Evolutionary conservation across 2,888 invertebrate species (phyloP).

Genomic region (Heteromyza rotundicornis): DNA sequence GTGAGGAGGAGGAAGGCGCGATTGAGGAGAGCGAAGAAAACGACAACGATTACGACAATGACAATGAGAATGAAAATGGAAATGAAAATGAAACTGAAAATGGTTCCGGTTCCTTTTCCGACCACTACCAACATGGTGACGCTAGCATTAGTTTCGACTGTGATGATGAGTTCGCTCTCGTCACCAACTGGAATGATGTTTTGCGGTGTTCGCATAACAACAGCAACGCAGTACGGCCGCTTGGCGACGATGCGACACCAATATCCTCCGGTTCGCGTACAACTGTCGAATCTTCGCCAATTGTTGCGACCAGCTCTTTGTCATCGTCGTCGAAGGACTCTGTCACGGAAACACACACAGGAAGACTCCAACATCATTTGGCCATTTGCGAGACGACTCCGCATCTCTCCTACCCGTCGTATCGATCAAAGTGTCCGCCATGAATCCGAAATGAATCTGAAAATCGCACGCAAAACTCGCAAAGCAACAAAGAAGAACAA

Average conservation of each 20-base stretch:
- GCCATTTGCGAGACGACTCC: too few species aligned
- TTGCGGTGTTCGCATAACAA: not conserved
- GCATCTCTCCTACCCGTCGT: too few species aligned
- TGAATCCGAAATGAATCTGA: too few species aligned
- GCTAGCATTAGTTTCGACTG: conserved; percentile 43
- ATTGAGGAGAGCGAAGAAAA: not conserved
- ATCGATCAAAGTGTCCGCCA: not conserved
- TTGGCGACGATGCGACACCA: conserved; percentile 18
- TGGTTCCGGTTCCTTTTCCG: not conserved
- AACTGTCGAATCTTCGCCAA: conserved; percentile 24
- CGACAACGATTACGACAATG: conserved; percentile 8
- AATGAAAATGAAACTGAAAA: conserved; percentile 7
- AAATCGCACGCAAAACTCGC: too few species aligned
- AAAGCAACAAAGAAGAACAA: not conserved
- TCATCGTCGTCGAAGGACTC: too few species aligned
- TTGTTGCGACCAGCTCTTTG: not conserved
- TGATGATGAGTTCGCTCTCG: conserved; percentile 46
- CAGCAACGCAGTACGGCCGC: not conserved
- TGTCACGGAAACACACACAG: too few species aligned
- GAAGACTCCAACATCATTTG: too few species aligned
- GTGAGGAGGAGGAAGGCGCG: conserved; percentile 12
- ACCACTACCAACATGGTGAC: not conserved
- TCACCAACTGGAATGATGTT: conserved; percentile 28
- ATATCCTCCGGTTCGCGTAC: conserved; percentile 22
- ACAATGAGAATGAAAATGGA: too few species aligned